Conservation (phyloP, 2,797 vertebrate genomes). For the Bradypodion pumilum region DNA sequence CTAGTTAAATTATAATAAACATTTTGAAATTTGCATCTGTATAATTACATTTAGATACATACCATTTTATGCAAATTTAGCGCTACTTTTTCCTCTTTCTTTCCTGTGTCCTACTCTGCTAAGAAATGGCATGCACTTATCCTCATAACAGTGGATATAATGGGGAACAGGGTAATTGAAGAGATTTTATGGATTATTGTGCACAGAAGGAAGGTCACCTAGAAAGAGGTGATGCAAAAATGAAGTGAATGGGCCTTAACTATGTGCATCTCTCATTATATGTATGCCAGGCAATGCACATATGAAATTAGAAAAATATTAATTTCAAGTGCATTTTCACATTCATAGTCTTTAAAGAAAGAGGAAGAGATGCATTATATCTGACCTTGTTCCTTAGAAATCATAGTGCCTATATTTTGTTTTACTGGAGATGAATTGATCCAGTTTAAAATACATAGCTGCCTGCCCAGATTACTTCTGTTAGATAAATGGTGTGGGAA, state of each 20-base stretch:
- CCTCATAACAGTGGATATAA: too few relatives aligned
- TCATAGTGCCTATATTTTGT: background rate
- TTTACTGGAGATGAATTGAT: background rate
- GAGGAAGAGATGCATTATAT: background rate
- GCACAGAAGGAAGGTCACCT: too few relatives aligned
- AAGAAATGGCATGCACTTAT: too few relatives aligned
- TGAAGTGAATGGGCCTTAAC: background rate
- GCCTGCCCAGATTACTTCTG: background rate
- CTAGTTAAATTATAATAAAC: too few relatives aligned
- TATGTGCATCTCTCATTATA: background rate
- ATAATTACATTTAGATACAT: too few relatives aligned
- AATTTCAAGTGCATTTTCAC: background rate
- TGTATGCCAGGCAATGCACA: background rate
- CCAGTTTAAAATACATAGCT: background rate
- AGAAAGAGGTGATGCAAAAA: background rate
- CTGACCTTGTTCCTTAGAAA: background rate
- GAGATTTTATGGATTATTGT: background rate
- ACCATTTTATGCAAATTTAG: too few relatives aligned
- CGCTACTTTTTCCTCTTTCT: too few relatives aligned
- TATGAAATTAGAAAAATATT: background rate
- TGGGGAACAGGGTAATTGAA: background rate
- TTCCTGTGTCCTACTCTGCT: too few relatives aligned
- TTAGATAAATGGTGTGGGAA: slow-evolving; percentile 1
- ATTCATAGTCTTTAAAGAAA: background rate
- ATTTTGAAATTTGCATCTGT: too few relatives aligned